phyloP scores from a whole-genome alignment of 2,113 vertebrate genomes.

The Cavia aperea region DNA sequence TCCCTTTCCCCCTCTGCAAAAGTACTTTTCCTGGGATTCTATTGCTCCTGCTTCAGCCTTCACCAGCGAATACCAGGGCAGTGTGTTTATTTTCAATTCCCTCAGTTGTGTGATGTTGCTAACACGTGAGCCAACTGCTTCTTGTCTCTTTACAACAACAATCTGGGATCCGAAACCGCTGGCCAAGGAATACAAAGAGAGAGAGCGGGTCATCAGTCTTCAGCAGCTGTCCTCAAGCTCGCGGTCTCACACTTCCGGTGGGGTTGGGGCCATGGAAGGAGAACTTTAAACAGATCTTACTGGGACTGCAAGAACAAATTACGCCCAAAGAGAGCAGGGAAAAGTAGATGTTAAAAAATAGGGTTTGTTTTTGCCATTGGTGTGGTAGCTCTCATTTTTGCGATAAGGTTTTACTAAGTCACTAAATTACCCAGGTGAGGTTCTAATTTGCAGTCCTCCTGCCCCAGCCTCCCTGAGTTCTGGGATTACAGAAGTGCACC shows the following conservation, averaged over 20 bases:
- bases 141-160: slow-evolving; percentile 22
- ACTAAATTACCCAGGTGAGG: neutral
- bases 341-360: neutral
- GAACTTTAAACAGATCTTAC: neutral
- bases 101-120: neutral
- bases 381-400: neutral
- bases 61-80: neutral
- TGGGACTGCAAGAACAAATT: neutral
- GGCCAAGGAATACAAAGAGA: slow-evolving; percentile 36
- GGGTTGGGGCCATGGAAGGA: neutral
- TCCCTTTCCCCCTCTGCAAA: neutral
- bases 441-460: neutral
- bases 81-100: neutral
- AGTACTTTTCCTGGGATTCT: neutral
- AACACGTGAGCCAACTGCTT: neutral
- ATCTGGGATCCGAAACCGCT: neutral
- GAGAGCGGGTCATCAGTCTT: neutral
- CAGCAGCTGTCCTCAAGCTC: neutral
- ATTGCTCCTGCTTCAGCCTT: neutral
- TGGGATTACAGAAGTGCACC: neutral
- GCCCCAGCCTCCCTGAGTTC: neutral
- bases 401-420: neutral
- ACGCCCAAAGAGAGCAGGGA: neutral
- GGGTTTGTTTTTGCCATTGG: neutral
- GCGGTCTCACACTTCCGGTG: slow-evolving; percentile 1